Evolutionary conservation across 2,888 invertebrate species (phyloP), one percentile per base, ranked within the genome.

Genomic region (Catocala sponsa): DNA sequence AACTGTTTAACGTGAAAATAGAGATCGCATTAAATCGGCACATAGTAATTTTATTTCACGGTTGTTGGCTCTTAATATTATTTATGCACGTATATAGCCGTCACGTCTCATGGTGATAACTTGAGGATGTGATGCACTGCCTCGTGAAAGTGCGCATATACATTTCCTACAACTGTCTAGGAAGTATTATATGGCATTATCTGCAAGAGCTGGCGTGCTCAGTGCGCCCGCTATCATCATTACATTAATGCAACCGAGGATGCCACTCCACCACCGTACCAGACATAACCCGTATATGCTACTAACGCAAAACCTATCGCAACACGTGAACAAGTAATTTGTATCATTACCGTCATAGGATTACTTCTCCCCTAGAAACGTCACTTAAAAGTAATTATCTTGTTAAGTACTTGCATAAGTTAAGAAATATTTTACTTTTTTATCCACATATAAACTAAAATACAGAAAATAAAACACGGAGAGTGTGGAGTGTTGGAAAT

Each of bases 131-230:
- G 72, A 70, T 74, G 13, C 57, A 65, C 48, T 64, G 53, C 50
- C 68, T 79, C 75, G 88, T 84, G 88, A 88, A 88, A 89, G 89
- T 85, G 70, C 63, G 76, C 68, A 69, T 73, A 73, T 76, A 79
- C 79, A 74, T 84, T 89, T 90, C 88, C 88, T 87, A 79, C 78
- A 81, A 68, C 74, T 73, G 66, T 70, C 43, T 63, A 88, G 87
- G 88, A 89, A 89, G 83, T 78, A 74, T 72, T 69, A 58, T 62
- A 75, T 65, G 68, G 81, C 74, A 78, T 82, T 82, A 82, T 82
- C 81, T 80, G 72, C 79, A 79, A 84, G 79, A 82, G 79, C 80
- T 84, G 79, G 71, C 81, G 77, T 73, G 72, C 63, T 77, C 68
- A 64, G 68, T 73, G 72, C 72, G 79, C 78, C 75, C 56, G 76